Evolutionary conservation across 2,797 vertebrate genomes (phyloP).

Genomic region (Phataginus tetradactyla): DNA sequence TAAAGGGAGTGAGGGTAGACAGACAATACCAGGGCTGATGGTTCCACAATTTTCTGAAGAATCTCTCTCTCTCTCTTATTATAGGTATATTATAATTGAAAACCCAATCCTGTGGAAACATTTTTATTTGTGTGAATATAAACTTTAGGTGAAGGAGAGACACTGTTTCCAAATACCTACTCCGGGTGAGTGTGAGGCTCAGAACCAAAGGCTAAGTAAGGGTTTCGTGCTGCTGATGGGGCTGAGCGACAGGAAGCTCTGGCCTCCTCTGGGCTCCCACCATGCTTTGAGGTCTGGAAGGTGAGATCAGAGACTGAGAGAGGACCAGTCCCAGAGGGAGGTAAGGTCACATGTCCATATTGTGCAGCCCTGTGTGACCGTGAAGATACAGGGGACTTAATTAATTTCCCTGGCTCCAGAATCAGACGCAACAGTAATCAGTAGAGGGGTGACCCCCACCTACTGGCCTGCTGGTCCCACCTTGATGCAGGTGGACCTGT

Average conservation of each 20-base stretch:
- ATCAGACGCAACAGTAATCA: neutral
- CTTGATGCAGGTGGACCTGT: rapidly evolving
- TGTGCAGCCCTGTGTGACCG: neutral
- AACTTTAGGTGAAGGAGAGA: neutral
- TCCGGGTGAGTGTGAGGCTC: neutral
- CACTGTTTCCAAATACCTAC: neutral
- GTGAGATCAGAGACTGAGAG: neutral
- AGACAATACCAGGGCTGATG: neutral
- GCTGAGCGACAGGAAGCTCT: rapidly evolving
- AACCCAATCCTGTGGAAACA: neutral
- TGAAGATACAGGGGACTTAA: rapidly evolving
- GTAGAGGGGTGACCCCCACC: rapidly evolving
- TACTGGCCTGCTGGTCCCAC: rapidly evolving
- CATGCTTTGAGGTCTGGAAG: neutral
- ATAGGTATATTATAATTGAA: neutral
- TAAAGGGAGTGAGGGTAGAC: neutral
- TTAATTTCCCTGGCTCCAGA: neutral
- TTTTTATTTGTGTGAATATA: neutral
- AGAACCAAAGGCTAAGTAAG: neutral
- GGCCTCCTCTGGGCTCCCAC: too few species aligned
- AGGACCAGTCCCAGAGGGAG: neutral
- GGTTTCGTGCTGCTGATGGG: neutral
- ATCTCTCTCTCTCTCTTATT: neutral
- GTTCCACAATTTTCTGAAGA: neutral
- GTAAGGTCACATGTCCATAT: neutral